Evolutionary conservation across 2,888 invertebrate genomes (phyloP), one percentile per base, ranked within the genome.

Genomic region (Gastracanthus pulcherrimus): DNA sequence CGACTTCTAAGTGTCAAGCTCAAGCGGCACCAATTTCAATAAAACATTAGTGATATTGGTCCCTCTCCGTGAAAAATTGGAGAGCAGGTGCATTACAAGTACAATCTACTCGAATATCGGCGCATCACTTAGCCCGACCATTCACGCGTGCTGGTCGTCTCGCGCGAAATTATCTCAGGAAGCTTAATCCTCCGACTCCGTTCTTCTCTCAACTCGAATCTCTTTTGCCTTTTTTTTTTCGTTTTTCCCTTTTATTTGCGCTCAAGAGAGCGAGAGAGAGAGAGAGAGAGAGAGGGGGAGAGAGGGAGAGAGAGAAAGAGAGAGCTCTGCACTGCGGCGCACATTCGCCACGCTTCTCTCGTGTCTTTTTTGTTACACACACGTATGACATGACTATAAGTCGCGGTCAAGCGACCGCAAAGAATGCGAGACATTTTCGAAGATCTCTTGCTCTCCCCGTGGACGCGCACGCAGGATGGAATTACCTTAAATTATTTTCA

Each of bases 331-430:
- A n/a, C n/a, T n/a, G n/a, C n/a, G n/a, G 34, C 41, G 41, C 71
- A 26, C 60, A 78, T 75, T 74, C 70, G 74, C 74, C 74, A 75
- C 69, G 60, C 77, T 70, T 64, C 74, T 78, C 55, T 19, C 60
- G 36, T 71, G 36, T 75, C 38, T 66, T 67, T 71, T 76, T 72
- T 72, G 62, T 70, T 67, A 58, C 70, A 38, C 31, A 23, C 34
- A 19, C 71, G 31, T 72, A 80, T 80, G 76, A 79, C 82, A 80
- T 72, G 82, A 80, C 76, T 76, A 76, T 82, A 80, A 83, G 82
- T 80, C 82, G 82, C 77, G 82, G 80, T 79, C 67, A 67, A 72
- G 41, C 70, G 77, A 83, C 82, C 82, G 55, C 79, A 82, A 75
- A 78, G 75, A 82, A 82, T 75, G 78, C 74, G 45, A 69, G 74